Evolutionary conservation across 2,113 vertebrate species (phyloP), one percentile per base, ranked within the genome.

Genomic region (Ochotona princeps): DNA sequence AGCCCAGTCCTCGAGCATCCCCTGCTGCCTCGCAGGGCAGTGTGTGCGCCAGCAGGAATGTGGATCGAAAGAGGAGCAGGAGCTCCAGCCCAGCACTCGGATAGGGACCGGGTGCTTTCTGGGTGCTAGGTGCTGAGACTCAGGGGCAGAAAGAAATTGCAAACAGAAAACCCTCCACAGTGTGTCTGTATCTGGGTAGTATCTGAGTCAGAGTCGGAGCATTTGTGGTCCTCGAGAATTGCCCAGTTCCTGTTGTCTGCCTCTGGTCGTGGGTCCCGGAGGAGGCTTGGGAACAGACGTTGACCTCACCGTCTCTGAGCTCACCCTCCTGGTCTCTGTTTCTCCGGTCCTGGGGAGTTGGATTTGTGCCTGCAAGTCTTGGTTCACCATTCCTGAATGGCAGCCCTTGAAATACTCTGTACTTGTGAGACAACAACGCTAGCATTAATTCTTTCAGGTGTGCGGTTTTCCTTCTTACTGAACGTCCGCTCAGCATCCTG

Each of bases 401-500:
- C 35, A 83, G 73, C 21, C 54, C 9, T 11, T 74, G 17, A 23
- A n/a, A 25, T 28, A 72, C 66, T n/a, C 69, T 47, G 10, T 72
- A 17, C 14, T 65, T 85, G 35, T 1, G 35, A 87, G 30, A 54
- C 30, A 23, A 66, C 44, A 89, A 51, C 32, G 83, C n/a, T 47
- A 26, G 79, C 14, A 60, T 51, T 79, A 51, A 11, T 75, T 82
- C 65, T 67, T 83, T 75, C 21, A 32, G 47, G 30, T 18, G 5
- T 69, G 79, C 82, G 9, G 32, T 74, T 90, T 91, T 74, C 28
- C 47, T 91, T 60, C 72, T 83, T 9, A 44, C 69, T 83, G 67
- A 89, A 44, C 32, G 23, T n/a, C 83, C 70, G 20, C 51, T 81
- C 9, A 72, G 10, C 14, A 32, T 80, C 25, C 69, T 69, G 66